phyloP scores from a whole-genome alignment of 1,140 invertebrate genomes.

The Drosophila subobscura region DNA sequence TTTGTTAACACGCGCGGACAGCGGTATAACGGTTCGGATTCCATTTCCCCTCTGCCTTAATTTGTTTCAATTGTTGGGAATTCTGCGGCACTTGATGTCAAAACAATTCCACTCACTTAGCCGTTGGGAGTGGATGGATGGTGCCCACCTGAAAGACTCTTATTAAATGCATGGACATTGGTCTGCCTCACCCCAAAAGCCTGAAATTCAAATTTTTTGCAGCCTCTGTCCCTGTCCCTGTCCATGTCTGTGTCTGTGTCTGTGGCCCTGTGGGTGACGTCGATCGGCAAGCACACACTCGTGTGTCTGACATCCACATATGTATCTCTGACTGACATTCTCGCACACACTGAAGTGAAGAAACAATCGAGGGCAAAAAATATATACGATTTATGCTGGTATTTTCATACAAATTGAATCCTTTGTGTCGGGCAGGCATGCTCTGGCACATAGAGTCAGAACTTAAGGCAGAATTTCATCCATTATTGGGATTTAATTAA shows the following conservation, averaged over 20 bases:
- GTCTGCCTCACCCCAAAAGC: conserved; percentile 18
- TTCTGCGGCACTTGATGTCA: conserved; percentile 30
- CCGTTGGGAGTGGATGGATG: not conserved
- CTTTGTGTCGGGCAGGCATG: not conserved
- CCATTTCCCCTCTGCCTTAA: conserved; percentile 30
- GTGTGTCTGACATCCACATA: conserved; percentile 16
- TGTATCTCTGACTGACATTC: not conserved
- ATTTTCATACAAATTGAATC: conserved; percentile 21
- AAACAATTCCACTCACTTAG: conserved; percentile 45
- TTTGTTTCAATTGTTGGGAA: conserved; percentile 38
- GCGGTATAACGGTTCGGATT: conserved; percentile 20
- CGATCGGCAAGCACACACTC: not conserved
- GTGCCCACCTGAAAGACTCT: not conserved
- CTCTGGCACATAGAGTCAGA: conserved; percentile 2
- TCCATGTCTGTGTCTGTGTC: not conserved
- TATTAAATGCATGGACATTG: conserved; percentile 14
- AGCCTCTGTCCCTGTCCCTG: not conserved
- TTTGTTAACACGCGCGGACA: conserved; percentile 47
- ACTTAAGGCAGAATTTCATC: conserved; percentile 13
- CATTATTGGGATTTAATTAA: conserved; percentile 1
- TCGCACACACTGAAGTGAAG: conserved; percentile 23
- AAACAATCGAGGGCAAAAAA: conserved; percentile 18
- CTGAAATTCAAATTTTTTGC: not conserved
- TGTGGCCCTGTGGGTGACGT: conserved; percentile 10
- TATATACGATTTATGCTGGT: conserved; percentile 6